Evolutionary conservation across 2,888 invertebrate species (phyloP), one percentile per base, ranked within the genome.

Genomic region (Drosophila mimetica): DNA sequence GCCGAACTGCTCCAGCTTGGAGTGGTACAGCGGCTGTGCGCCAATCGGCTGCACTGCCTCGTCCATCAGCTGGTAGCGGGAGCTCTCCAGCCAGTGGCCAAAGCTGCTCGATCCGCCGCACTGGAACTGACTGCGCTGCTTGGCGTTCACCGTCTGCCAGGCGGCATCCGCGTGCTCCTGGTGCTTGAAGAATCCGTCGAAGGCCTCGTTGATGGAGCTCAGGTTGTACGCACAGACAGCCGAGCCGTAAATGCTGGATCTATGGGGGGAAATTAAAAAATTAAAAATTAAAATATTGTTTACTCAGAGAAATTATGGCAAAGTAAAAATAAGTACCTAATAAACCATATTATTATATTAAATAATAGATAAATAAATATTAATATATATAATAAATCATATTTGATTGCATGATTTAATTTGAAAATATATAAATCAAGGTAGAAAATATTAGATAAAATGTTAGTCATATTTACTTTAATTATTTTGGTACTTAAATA

Each of bases 201-300:
- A 98, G 0, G 97, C 96, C 0, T 93, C 93, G 69, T 95, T 94
- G 28, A 98, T 95, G 1, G 97, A 93, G 0, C 95, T 94, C 93
- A 98, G 93, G 90, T 96, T 97, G 92, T 96, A 98, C 2, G 97
- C 95, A 90, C 98, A 98, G 5, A 98, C 95, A 0, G 98, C 98
- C 34, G 98, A 97, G 11, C 98, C 98, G 4, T 96, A 94, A 79
- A 98, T 97, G 89, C 97, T 95, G 90, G 97, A 97, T 53, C 95
- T 95, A 91, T 79, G 1, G 0, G n/a, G 0, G 2, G 22, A 4
- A 25, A 25, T 25, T 25, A 25, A 25, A 25, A 7, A 25, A 7
- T 25, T 25, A 25, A n/a, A n/a, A n/a, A n/a, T n/a, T n/a, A n/a
- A n/a, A n/a, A n/a, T n/a, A n/a, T n/a, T n/a, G n/a, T n/a, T n/a